Percentiles rank a stretch among this genome's conserved stretches.
phyloP scores from a whole-genome alignment of 2,888 invertebrate genomes.

The Cistogaster globosa region DNA sequence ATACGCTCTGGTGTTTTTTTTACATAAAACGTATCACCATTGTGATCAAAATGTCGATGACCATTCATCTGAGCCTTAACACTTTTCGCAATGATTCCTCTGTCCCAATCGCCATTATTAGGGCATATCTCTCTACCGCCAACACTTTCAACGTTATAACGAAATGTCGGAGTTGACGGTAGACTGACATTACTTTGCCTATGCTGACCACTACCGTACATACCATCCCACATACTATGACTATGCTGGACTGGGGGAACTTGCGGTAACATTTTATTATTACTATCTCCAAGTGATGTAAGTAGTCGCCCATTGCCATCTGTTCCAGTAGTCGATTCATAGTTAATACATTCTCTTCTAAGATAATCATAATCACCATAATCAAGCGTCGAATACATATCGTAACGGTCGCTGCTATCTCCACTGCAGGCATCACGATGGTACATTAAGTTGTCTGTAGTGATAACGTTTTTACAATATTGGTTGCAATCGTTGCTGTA shows the following conservation, averaged over 20 bases:
- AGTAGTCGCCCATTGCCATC: neutral
- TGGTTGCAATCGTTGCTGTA: conserved; percentile 57
- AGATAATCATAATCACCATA: conserved; percentile 46
- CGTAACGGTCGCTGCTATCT: conserved; percentile 50
- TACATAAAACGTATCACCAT: conserved; percentile 47
- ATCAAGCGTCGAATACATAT: conserved; percentile 32
- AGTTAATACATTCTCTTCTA: conserved; percentile 24
- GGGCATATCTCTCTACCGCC: conserved; percentile 33
- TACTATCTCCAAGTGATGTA: conserved; percentile 32
- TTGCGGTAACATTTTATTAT: conserved; percentile 77
- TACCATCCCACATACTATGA: conserved; percentile 79
- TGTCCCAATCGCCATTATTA: conserved; percentile 46
- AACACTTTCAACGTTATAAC: conserved; percentile 36
- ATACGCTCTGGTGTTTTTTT: conserved; percentile 75
- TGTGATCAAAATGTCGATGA: conserved; percentile 72
- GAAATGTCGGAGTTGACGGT: conserved; percentile 76
- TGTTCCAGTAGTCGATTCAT: neutral
- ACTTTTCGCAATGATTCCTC: conserved; percentile 35
- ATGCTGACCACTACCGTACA: conserved; percentile 72
- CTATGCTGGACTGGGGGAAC: conserved; percentile 75
- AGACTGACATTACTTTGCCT: conserved; percentile 74
- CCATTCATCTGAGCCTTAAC: conserved; percentile 32
- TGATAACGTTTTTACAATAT: conserved; percentile 63
- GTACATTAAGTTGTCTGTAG: conserved; percentile 63
- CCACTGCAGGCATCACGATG: conserved; percentile 57